phyloP scores from a whole-genome alignment of 2,113 vertebrate genomes.

The Burhinus oedicnemus region DNA sequence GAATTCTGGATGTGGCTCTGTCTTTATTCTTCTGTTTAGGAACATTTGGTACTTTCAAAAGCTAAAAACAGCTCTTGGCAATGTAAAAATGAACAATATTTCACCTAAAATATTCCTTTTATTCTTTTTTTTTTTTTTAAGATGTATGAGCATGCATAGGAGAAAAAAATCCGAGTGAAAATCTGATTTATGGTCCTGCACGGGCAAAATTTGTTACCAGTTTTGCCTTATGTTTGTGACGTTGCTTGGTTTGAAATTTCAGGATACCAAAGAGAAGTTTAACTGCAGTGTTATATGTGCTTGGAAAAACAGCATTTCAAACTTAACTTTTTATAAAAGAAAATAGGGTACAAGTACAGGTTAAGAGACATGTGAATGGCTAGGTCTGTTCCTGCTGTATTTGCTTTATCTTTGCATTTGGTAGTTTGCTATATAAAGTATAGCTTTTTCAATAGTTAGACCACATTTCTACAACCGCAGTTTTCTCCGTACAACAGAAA shows the following conservation, averaged over 20 bases:
- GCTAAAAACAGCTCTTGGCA: background rate
- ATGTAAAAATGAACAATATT: background rate
- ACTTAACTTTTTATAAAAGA: background rate
- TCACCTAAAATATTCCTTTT: background rate
- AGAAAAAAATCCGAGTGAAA: background rate
- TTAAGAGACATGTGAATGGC: background rate
- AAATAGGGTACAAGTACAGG: background rate
- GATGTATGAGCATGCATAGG: background rate
- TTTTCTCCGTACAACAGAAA: background rate
- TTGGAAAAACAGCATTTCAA: background rate
- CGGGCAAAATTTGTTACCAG: background rate
- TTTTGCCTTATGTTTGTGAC: background rate
- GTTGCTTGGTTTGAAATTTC: background rate
- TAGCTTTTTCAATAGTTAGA: background rate
- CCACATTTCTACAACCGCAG: background rate
- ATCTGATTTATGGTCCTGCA: background rate
- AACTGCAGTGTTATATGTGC: fast-evolving
- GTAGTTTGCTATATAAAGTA: background rate
- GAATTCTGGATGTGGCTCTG: background rate
- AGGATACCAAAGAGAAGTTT: background rate
- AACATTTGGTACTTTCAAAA: background rate
- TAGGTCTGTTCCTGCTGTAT: background rate
- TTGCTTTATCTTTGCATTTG: background rate
- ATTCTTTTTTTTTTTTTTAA: background rate
- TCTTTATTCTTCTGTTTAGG: background rate